phyloP scores from a whole-genome alignment of 2,888 invertebrate species.

The Axea sp. region DNA sequence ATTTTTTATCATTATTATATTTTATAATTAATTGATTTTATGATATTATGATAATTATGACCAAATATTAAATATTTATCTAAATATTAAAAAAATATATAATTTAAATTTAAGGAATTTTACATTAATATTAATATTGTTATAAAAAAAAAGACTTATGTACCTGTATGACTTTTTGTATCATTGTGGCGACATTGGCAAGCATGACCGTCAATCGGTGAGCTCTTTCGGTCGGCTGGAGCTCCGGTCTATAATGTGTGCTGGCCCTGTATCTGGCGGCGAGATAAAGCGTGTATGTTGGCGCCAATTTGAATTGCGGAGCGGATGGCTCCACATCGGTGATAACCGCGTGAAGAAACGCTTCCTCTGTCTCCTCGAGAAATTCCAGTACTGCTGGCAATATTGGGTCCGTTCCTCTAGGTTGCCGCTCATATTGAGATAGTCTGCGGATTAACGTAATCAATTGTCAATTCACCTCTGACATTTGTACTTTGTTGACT shows the following conservation, averaged over 20 bases:
- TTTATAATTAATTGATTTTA: too few species aligned
- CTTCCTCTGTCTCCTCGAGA: conserved; percentile 95
- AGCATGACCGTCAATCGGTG: conserved; percentile 93
- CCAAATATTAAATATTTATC: too few species aligned
- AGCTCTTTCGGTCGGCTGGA: conserved; percentile 94
- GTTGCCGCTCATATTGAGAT: conserved; percentile 81
- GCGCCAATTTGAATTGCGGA: conserved; percentile 96
- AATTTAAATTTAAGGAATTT: too few species aligned
- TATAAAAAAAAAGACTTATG: too few species aligned
- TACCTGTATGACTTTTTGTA: conserved; percentile 92
- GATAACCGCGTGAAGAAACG: conserved; percentile 93
- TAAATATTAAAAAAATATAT: too few species aligned
- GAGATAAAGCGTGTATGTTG: conserved; percentile 97
- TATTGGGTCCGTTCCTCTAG: conserved; percentile 91
- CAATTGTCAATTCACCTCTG: too few species aligned
- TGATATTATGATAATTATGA: too few species aligned
- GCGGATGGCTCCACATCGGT: conserved; percentile 92
- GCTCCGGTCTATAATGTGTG: conserved; percentile 95
- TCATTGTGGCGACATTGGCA: conserved; percentile 93
- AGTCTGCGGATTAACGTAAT: conserved; percentile 72
- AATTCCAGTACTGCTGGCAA: conserved; percentile 97
- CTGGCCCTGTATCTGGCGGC: conserved; percentile 96
- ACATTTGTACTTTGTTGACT: conserved; percentile 29
- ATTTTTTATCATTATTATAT: too few species aligned
- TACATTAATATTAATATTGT: too few species aligned